phyloP scores from a whole-genome alignment of 1,140 invertebrate species.

The Ephestia elutella region DNA sequence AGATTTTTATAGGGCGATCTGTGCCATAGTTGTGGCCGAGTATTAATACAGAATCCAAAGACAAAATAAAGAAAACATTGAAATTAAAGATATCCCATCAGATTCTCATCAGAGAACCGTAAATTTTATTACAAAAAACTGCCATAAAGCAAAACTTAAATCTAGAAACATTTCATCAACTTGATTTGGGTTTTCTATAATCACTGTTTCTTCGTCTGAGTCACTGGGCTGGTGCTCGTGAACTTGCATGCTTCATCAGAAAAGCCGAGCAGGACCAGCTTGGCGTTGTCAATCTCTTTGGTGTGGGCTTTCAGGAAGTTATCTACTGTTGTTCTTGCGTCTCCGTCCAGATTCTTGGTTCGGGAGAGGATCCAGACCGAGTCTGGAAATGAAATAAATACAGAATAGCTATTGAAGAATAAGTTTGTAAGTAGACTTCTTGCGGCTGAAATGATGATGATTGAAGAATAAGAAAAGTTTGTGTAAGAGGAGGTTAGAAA shows the following conservation, averaged over 20 bases:
- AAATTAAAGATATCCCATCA: no score
- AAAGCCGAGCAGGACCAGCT: constrained; percentile 44
- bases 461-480: no score
- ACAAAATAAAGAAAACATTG: no score
- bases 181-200: background rate
- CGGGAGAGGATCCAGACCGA: constrained; percentile 46
- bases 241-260: constrained; percentile 56
- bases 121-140: no score
- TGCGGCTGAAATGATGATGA: no score
- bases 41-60: no score
- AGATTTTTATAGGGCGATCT: no score
- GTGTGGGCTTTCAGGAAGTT: constrained; percentile 40
- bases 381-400: constrained; percentile 27
- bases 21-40: no score
- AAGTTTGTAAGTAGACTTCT: no score
- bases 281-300: constrained; percentile 38
- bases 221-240: constrained; percentile 29
- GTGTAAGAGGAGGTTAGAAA: no score
- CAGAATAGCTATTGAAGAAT: no score
- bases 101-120: no score
- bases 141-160: background rate
- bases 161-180: background rate
- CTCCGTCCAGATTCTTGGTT: constrained; percentile 34
- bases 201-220: constrained; percentile 14
- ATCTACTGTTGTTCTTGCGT: constrained; percentile 38